Percentiles rank a stretch among this genome's conserved stretches.
These are phyloP conservation scores for Parnassius apollo DNA, from an alignment of 2,888 invertebrate genomes.

Conservation along the genomic window DNA sequence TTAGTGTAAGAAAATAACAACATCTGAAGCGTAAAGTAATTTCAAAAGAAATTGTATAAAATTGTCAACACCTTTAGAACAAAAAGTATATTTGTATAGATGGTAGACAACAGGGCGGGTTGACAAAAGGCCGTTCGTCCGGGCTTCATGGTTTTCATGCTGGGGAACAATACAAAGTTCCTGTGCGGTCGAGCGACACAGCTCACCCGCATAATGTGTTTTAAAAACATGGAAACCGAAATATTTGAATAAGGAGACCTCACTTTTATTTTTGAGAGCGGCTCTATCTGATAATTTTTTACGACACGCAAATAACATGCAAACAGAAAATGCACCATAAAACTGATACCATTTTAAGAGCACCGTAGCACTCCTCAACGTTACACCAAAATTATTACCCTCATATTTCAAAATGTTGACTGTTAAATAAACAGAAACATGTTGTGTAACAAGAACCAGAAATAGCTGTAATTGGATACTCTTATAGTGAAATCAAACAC, in stretches of 20 bases:
- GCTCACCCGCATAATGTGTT: conserved; percentile 56
- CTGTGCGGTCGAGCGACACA: conserved; percentile 69
- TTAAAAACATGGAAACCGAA: conserved; percentile 31
- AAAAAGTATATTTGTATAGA: conserved; percentile 58
- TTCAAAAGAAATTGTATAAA: conserved; percentile 36
- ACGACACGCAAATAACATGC: too few relatives aligned
- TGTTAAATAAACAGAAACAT: neutral
- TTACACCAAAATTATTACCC: too few relatives aligned
- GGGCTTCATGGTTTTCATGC: conserved; percentile 57
- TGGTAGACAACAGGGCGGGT: conserved; percentile 62
- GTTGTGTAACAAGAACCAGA: conserved; percentile 37
- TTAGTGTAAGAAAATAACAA: conserved; percentile 25
- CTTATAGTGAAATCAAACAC: conserved; percentile 28
- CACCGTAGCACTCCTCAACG: too few relatives aligned
- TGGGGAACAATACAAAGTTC: conserved; percentile 62
- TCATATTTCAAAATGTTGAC: too few relatives aligned
- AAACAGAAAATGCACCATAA: too few relatives aligned
- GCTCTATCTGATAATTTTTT: too few relatives aligned
- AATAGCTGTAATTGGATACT: conserved; percentile 46
- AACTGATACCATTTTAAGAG: too few relatives aligned
- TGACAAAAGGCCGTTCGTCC: conserved; percentile 65
- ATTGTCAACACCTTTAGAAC: conserved; percentile 53
- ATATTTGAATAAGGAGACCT: neutral
- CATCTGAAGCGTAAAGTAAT: neutral
- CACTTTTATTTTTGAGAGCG: neutral